Evolutionary conservation across 1,140 invertebrate genomes (phyloP).

Genomic region (Gonioctena quinquepunctata): DNA sequence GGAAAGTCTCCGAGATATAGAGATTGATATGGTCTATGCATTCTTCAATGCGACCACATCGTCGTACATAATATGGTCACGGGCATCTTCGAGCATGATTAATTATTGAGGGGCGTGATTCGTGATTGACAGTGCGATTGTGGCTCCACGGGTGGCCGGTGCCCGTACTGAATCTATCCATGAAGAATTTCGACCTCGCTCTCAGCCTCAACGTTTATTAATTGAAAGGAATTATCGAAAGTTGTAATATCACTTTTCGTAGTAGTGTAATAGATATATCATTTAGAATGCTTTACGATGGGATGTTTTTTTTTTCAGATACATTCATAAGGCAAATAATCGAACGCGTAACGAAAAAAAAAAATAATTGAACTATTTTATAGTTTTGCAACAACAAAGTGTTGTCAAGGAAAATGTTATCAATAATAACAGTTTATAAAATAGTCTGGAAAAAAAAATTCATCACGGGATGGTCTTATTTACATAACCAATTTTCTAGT

Average conservation of each 20-base stretch:
- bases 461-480: too few relatives aligned
- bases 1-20: not conserved
- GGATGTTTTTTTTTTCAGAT: too few relatives aligned
- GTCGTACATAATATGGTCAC: not conserved
- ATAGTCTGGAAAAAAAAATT: too few relatives aligned
- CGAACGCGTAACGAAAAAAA: too few relatives aligned
- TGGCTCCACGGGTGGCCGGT: constrained; percentile 49
- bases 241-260: not conserved
- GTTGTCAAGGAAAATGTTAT: too few relatives aligned
- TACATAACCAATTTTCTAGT: too few relatives aligned
- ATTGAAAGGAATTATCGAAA: not conserved
- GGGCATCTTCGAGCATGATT: constrained; percentile 43
- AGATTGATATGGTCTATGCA: constrained; percentile 7
- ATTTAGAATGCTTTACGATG: too few relatives aligned
- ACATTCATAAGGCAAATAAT: too few relatives aligned
- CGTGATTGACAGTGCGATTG: constrained; percentile 55
- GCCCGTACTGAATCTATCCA: constrained; percentile 16
- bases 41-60: not conserved
- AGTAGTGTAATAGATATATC: not conserved
- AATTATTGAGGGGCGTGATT: constrained; percentile 54
- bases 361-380: too few relatives aligned
- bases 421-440: too few relatives aligned
- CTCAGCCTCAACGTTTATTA: not conserved
- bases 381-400: too few relatives aligned
- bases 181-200: not conserved